phyloP scores from a whole-genome alignment of 2,888 invertebrate species.

The Oxycera nigricornis region DNA sequence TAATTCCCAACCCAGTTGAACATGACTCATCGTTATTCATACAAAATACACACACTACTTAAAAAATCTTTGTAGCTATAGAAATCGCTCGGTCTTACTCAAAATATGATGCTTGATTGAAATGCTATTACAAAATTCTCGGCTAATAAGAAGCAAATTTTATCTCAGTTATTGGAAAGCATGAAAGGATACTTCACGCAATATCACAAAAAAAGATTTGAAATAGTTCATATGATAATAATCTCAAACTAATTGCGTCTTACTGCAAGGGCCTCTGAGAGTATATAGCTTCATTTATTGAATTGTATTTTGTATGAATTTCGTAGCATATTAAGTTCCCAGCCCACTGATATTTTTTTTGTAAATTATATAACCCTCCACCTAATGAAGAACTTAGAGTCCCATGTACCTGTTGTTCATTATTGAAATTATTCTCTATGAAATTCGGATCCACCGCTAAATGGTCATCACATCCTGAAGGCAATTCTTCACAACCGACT shows the following conservation, averaged over 20 bases:
- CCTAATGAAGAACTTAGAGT: background rate
- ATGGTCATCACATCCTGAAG: conserved; percentile 79
- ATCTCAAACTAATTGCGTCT: no score
- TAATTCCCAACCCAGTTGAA: no score
- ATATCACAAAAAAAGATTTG: no score
- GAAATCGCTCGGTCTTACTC: background rate
- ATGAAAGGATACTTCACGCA: no score
- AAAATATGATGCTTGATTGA: no score
- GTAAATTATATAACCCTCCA: background rate
- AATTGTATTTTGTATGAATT: background rate
- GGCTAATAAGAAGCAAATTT: no score
- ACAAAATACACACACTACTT: background rate
- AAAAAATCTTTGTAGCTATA: background rate
- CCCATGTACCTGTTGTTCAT: conserved; percentile 69
- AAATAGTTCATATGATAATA: no score
- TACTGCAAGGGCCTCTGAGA: no score
- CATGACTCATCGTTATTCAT: background rate
- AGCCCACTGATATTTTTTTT: background rate
- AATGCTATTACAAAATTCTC: no score
- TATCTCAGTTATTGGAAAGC: no score
- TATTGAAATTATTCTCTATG: conserved; percentile 65
- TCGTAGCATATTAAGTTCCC: background rate
- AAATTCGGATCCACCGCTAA: conserved; percentile 65
- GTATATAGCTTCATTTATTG: background rate
- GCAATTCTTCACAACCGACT: conserved; percentile 86